These are phyloP conservation scores for Florisuga fusca DNA, from an alignment of 2,797 vertebrate genomes.

Conservation along the genomic window DNA sequence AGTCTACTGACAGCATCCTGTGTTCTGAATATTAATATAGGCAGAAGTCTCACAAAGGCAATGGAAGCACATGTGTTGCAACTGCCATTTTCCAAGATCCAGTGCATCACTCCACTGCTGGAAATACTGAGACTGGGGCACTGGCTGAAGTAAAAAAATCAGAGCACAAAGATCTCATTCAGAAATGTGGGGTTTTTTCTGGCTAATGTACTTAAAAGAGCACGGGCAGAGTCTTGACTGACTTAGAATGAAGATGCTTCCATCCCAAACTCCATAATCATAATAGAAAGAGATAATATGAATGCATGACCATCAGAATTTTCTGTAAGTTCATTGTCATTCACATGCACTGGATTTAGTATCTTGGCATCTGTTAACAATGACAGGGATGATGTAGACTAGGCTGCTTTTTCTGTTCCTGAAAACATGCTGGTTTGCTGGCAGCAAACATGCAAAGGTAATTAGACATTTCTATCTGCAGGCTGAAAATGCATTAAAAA, in stretches of 20 bases:
- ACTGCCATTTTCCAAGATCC: neutral
- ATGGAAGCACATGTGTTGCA: neutral
- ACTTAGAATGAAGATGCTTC: neutral
- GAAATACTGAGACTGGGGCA: neutral
- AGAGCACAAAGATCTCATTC: neutral
- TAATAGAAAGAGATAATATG: neutral
- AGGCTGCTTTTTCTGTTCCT: neutral
- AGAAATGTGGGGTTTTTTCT: fast-evolving
- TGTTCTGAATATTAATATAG: neutral
- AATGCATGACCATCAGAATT: neutral
- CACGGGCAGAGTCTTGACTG: neutral
- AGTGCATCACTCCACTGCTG: neutral
- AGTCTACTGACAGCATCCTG: neutral
- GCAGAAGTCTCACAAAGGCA: neutral
- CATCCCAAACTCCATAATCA: neutral
- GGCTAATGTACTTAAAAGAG: neutral
- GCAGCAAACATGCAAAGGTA: neutral
- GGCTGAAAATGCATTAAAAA: neutral
- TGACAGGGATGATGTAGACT: neutral
- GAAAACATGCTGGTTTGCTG: neutral
- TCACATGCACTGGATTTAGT: neutral
- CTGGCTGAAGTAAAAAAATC: neutral
- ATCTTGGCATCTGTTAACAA: neutral
- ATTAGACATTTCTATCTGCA: neutral
- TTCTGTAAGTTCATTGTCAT: neutral